These are phyloP conservation scores for Enteromius paludinosus DNA, from an alignment of 2,797 vertebrate genomes.

Conservation along the genomic window DNA sequence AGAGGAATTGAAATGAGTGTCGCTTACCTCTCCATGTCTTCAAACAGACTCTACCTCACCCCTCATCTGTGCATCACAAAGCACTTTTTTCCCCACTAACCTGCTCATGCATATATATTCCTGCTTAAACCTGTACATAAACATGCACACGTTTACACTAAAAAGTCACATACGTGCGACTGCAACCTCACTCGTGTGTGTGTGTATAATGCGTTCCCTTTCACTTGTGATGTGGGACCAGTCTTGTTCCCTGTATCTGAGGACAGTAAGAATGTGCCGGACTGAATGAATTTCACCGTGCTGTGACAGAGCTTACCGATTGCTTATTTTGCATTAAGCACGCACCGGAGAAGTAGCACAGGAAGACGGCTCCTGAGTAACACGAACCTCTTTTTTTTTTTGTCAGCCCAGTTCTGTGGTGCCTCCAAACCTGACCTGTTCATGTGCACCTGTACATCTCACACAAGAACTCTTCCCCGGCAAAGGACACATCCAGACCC, in stretches of 20 bases:
- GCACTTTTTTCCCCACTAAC: background rate
- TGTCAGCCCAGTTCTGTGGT: background rate
- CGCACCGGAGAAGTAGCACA: background rate
- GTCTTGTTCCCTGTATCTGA: constrained; percentile 52
- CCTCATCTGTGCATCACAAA: constrained; percentile 7
- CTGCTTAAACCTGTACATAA: constrained; percentile 25
- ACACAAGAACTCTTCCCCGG: constrained; percentile 5
- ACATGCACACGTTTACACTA: constrained; percentile 18
- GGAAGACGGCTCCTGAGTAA: background rate
- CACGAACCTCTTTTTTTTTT: background rate
- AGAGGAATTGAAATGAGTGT: constrained; percentile 26
- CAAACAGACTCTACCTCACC: constrained; percentile 46
- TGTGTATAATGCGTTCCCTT: constrained; percentile 30
- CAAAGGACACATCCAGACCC: constrained; percentile 25
- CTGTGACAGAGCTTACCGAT: background rate
- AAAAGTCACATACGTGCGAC: background rate
- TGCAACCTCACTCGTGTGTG: background rate
- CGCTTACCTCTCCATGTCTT: constrained; percentile 55
- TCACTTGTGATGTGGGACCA: constrained; percentile 64
- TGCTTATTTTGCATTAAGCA: constrained; percentile 4
- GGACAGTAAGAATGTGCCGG: constrained; percentile 26
- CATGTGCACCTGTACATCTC: background rate
- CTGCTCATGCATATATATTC: background rate
- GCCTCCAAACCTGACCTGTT: background rate
- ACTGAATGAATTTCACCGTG: constrained; percentile 6